phyloP scores from a whole-genome alignment of 1,140 invertebrate species.

The Heliconius melpomene region DNA sequence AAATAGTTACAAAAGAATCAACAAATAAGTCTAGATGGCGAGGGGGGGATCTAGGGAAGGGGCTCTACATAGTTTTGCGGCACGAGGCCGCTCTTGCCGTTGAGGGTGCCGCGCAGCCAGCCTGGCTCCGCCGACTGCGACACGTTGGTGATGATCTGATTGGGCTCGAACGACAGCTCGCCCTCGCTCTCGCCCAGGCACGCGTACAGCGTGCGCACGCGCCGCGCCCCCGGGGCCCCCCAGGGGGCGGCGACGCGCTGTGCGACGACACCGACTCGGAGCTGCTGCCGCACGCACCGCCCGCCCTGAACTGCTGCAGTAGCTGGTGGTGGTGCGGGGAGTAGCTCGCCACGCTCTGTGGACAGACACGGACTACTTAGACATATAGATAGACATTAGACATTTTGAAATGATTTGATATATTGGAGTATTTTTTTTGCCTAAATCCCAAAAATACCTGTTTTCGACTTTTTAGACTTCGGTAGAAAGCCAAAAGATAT shows the following conservation, averaged over 20 bases:
- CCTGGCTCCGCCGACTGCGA: slow-evolving; percentile 95
- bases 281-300: slow-evolving; percentile 55
- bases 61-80: slow-evolving; percentile 98
- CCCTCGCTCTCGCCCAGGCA: slow-evolving; percentile 98
- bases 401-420: too few relatives aligned
- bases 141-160: slow-evolving; percentile 98
- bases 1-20: slow-evolving; percentile 67
- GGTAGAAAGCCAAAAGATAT: too few relatives aligned
- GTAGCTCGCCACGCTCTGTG: slow-evolving; percentile 45
- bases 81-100: slow-evolving; percentile 96
- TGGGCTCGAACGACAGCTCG: slow-evolving; percentile 98
- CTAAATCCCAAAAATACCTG: too few relatives aligned
- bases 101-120: slow-evolving; percentile 97
- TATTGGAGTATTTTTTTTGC: too few relatives aligned
- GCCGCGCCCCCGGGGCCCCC: slow-evolving; percentile 53
- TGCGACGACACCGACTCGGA: slow-evolving; percentile 64
- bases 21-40: slow-evolving; percentile 44
- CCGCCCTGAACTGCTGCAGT: slow-evolving; percentile 58
- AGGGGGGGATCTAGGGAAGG: slow-evolving; percentile 78
- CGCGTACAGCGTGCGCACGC: slow-evolving; percentile 96
- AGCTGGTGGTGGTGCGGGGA: slow-evolving; percentile 65
- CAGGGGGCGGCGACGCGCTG: slow-evolving; percentile 54
- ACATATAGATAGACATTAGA: too few relatives aligned
- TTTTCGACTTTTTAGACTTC: too few relatives aligned
- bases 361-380: not conserved